phyloP scores from a whole-genome alignment of 2,113 vertebrate genomes.

The Nothoprocta pentlandii region DNA sequence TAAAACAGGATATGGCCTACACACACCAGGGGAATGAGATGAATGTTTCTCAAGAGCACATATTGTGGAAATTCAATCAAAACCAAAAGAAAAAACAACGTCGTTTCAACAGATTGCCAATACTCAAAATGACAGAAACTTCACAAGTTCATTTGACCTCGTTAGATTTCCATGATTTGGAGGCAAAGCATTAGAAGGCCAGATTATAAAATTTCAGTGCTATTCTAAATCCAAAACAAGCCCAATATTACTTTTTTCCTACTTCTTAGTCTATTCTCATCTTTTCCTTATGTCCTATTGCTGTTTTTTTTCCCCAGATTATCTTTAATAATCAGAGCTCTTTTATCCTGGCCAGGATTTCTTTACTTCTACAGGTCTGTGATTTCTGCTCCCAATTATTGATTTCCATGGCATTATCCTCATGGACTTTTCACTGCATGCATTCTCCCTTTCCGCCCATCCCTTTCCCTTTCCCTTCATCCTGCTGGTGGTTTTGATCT shows the following conservation, averaged over 20 bases:
- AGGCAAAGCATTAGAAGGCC: background rate
- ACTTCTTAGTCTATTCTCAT: background rate
- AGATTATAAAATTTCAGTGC: slow-evolving; percentile 1
- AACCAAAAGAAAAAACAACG: background rate
- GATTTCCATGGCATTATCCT: background rate
- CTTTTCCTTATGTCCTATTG: background rate
- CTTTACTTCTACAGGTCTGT: background rate
- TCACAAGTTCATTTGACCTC: background rate
- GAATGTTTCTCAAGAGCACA: background rate
- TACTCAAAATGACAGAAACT: background rate
- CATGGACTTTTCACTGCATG: background rate
- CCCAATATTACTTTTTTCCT: background rate
- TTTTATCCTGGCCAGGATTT: background rate
- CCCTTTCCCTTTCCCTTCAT: slow-evolving; percentile 24
- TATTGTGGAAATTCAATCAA: background rate
- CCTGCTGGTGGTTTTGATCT: background rate
- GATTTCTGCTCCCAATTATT: background rate
- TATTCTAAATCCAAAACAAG: background rate
- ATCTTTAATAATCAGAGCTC: background rate
- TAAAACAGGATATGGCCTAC: background rate
- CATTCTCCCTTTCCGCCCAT: background rate
- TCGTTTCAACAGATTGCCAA: background rate
- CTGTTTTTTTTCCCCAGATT: background rate
- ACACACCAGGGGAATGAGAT: background rate
- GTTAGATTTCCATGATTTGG: background rate